Conservation (phyloP, 1,140 invertebrate genomes). For the Drosophila parabipectinata region DNA sequence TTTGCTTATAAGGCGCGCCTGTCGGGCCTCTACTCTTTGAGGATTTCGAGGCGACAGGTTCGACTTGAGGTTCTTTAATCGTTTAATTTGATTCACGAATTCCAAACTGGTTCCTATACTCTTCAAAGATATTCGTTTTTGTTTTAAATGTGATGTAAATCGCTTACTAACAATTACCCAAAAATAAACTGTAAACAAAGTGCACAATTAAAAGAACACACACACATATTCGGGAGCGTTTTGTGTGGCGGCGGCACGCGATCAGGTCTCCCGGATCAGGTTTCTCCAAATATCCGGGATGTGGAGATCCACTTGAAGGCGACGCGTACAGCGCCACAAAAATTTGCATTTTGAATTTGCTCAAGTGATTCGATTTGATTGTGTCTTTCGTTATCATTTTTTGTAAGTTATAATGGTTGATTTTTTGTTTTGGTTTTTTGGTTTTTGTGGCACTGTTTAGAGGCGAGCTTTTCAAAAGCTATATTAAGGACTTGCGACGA, state of each 20-base stretch:
- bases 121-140: conserved; percentile 13
- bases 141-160: conserved; percentile 60
- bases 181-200: conserved; percentile 64
- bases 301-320: neutral
- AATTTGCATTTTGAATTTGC: conserved; percentile 25
- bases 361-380: conserved; percentile 24
- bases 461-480: conserved; percentile 82
- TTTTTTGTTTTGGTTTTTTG: conserved; percentile 28
- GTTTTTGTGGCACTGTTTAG: conserved; percentile 74
- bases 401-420: conserved; percentile 57
- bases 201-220: conserved; percentile 60
- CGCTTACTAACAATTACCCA: conserved; percentile 72
- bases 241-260: conserved; percentile 18
- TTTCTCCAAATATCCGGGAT: neutral
- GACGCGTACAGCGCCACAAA: conserved; percentile 14
- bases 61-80: conserved; percentile 15
- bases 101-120: conserved; percentile 44
- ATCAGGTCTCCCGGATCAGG: neutral
- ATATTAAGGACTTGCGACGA: conserved; percentile 78
- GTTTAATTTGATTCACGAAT: conserved; percentile 54
- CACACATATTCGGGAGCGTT: conserved; percentile 30
- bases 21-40: conserved; percentile 56
- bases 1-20: conserved; percentile 36
- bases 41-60: conserved; percentile 51
- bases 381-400: conserved; percentile 35